phyloP scores from a whole-genome alignment of 2,797 vertebrate genomes.

The Phrynocephalus vlangalii region DNA sequence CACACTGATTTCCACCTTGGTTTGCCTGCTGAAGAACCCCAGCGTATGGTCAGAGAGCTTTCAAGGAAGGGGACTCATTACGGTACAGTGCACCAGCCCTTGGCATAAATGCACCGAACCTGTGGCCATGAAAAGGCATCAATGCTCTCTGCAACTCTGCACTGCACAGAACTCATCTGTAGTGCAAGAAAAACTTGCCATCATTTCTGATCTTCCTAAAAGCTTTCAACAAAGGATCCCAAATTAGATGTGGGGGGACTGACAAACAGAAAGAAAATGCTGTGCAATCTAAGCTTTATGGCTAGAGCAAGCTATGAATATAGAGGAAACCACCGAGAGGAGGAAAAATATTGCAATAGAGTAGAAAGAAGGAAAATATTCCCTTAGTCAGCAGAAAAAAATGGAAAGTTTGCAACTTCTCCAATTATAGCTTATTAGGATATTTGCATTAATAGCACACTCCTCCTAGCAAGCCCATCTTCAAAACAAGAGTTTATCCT shows the following conservation, averaged over 20 bases:
- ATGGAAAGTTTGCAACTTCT: slow-evolving; percentile 36
- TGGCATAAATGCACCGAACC: neutral
- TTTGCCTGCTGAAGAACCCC: neutral
- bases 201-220: neutral
- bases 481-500: neutral
- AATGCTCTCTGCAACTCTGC: neutral
- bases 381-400: slow-evolving; percentile 29
- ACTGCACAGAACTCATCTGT: neutral
- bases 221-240: neutral
- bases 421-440: slow-evolving; percentile 26
- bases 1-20: neutral
- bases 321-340: neutral
- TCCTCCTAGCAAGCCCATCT: slow-evolving; percentile 43
- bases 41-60: neutral
- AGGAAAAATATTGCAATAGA: slow-evolving; percentile 30
- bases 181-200: neutral
- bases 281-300: neutral
- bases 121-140: neutral
- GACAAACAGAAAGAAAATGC: neutral
- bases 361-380: slow-evolving; percentile 58
- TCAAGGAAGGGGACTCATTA: neutral
- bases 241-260: neutral
- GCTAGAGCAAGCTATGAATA: neutral
- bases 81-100: too few relatives aligned
- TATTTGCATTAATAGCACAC: slow-evolving; percentile 7